These are phyloP conservation scores for Spilarctia lutea DNA, from an alignment of 2,888 invertebrate genomes.

Conservation along the genomic window DNA sequence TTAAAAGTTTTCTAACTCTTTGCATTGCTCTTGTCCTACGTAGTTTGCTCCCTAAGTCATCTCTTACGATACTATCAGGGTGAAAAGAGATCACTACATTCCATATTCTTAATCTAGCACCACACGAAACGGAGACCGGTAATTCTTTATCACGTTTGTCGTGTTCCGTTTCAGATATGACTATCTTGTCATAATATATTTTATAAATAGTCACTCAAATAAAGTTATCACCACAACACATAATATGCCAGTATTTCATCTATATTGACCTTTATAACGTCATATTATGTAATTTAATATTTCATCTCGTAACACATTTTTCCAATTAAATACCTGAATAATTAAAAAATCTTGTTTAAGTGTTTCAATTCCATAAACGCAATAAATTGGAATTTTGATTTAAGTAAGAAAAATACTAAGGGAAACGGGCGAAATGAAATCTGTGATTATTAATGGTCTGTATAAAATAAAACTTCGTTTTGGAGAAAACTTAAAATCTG, in stretches of 20 bases:
- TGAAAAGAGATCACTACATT: too few relatives aligned
- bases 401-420: constrained; percentile 41
- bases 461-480: constrained; percentile 61
- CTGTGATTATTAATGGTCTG: constrained; percentile 53
- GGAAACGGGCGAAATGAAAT: constrained; percentile 51
- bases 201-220: not conserved
- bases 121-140: not conserved
- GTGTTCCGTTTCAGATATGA: not conserved
- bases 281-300: not conserved
- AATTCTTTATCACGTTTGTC: not conserved
- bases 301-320: not conserved
- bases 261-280: not conserved
- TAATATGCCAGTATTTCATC: not conserved
- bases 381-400: constrained; percentile 44
- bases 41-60: too few relatives aligned
- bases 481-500: constrained; percentile 63
- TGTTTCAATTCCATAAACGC: constrained; percentile 43
- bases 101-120: too few relatives aligned
- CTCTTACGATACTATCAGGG: too few relatives aligned
- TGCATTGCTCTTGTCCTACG: too few relatives aligned
- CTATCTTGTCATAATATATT: not conserved
- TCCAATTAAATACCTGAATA: not conserved
- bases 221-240: not conserved
- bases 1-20: too few relatives aligned
- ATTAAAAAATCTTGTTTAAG: not conserved